Evolutionary conservation across 2,113 vertebrate species (phyloP).

Genomic region (Cariama cristata): DNA sequence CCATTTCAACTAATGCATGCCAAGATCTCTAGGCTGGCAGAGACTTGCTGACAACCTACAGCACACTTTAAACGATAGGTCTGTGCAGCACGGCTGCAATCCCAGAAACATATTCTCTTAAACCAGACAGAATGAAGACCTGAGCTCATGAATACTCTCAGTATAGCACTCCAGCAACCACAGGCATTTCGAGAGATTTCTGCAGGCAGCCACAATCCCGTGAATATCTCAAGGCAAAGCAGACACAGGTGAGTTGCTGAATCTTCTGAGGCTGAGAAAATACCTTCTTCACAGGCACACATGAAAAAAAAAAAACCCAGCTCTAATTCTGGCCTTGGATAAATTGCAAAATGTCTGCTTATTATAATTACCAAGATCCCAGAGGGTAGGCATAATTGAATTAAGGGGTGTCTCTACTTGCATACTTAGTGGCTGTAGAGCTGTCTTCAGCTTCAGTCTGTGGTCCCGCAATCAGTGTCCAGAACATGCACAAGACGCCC

Average conservation of each 20-base stretch:
- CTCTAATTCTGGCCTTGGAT: background rate
- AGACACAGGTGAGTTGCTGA: background rate
- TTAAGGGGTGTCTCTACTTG: slow-evolving; percentile 60
- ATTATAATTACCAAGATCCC: slow-evolving; percentile 44
- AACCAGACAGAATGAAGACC: background rate
- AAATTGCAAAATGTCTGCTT: slow-evolving; percentile 45
- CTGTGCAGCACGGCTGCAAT: background rate
- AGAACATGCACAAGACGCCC: slow-evolving; percentile 57
- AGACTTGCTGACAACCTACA: background rate
- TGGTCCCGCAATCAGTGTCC: slow-evolving; percentile 62
- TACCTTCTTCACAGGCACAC: background rate
- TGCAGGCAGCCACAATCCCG: background rate
- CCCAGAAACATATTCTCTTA: background rate
- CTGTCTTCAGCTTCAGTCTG: slow-evolving; percentile 63
- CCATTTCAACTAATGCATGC: background rate
- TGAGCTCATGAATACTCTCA: background rate
- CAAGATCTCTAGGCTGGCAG: background rate
- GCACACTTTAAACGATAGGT: background rate
- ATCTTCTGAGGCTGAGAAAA: background rate
- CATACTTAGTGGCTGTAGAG: slow-evolving; percentile 58
- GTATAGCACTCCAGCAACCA: background rate
- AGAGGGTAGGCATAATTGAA: slow-evolving; percentile 60
- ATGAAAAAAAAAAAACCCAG: background rate
- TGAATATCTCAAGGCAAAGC: background rate
- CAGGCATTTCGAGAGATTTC: background rate